Conservation (phyloP, 1,140 invertebrate species). For the Zaprionus africanus region DNA sequence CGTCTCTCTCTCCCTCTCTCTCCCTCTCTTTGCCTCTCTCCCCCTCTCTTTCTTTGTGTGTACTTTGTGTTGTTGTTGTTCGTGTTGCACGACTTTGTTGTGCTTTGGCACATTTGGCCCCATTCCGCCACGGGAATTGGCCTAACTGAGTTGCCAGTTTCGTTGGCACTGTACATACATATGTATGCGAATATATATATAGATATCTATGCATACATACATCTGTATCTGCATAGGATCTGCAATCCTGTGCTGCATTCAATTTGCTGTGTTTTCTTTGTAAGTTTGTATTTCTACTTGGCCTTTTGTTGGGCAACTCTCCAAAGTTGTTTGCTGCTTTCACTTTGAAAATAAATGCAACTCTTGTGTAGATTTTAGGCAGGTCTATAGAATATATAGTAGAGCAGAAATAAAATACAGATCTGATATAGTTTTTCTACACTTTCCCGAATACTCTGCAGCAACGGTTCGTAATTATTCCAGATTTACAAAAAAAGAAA, state of each 20-base stretch:
- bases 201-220: not conserved
- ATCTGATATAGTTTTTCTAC: too few relatives aligned
- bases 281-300: not conserved
- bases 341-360: not conserved
- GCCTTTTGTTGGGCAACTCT: not conserved
- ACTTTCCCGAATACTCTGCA: too few relatives aligned
- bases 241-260: not conserved
- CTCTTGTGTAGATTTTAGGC: not conserved
- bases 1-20: not conserved
- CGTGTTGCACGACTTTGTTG: not conserved
- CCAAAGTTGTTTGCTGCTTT: too few relatives aligned
- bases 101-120: too few relatives aligned
- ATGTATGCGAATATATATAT: not conserved
- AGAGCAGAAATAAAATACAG: too few relatives aligned
- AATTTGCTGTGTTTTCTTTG: not conserved
- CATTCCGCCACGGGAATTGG: too few relatives aligned
- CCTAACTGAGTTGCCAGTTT: too few relatives aligned
- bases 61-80: constrained; percentile 3
- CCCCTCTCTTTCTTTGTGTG: not conserved
- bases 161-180: too few relatives aligned
- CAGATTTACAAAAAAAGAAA: too few relatives aligned
- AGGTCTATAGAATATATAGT: not conserved
- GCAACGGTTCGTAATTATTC: too few relatives aligned
- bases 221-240: not conserved
- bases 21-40: not conserved